Base-by-base conservation (phyloP, 1,140 invertebrate genomes). In the Neuroterus valhalla region DNA sequence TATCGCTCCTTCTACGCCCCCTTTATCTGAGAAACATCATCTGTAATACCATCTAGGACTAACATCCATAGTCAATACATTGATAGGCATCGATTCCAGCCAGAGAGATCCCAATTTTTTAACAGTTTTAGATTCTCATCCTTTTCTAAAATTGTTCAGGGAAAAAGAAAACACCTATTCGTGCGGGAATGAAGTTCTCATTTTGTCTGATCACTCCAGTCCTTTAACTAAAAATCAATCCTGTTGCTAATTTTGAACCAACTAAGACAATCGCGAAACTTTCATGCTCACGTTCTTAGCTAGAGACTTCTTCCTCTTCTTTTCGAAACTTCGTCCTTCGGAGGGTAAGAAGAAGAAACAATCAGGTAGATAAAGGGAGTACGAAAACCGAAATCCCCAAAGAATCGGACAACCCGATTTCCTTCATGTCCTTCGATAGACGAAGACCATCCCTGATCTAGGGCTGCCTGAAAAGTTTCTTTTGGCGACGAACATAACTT, bases 401-500 rank as follows among this genome's bases (percentile, higher is more conserved):
- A 79, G 72, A 23, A 50, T 70, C 45, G 17, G 67, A 45, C 67
- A 68, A 45, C n/a, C 43, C n/a, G 14, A 75, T 71, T 77, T 46
- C 15, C 66, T 23, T 62, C 68, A 50, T 38, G 74, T 78, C 50
- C 55, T 70, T 44, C n/a, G 68, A 14, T 70, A 55, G 80, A 74
- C 68, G 70, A 52, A 76, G 74, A 84, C 82, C 75, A 71, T 77
- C 72, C 74, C 55, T 66, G 70, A 48, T 46, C 69, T 31, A 69
- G 55, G 23, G 38, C 72, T 68, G 68, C 71, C 62, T 71, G 48
- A 76, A 85, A 86, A 86, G 75, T 84, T 86, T 85, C 78, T 85
- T 82, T 79, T 68, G 75, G 79, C 71, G 72, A 84, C 76, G 48
- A 80, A 76, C 79, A 84, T 85, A 86, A 87, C 85, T 87, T 81